These are phyloP conservation scores for Cryptocheilus praepositus DNA, from an alignment of 2,888 invertebrate genomes.

Conservation along the genomic window DNA sequence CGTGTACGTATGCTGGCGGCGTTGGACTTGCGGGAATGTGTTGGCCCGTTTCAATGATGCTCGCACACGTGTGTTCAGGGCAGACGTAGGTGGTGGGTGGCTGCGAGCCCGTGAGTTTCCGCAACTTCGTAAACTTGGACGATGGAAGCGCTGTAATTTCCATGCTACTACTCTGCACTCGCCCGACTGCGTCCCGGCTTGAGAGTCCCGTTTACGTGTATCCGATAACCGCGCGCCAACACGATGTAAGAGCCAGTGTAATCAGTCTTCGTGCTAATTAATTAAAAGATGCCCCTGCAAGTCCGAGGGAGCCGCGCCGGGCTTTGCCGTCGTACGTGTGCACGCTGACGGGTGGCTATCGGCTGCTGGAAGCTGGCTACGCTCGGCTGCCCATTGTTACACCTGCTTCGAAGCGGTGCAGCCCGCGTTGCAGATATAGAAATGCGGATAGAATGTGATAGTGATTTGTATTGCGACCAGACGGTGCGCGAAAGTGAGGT, in stretches of 20 bases:
- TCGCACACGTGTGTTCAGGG: constrained; percentile 9
- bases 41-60: constrained; percentile 19
- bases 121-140: constrained; percentile 39
- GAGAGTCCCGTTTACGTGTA: constrained; percentile 12
- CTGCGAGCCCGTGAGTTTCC: constrained; percentile 34
- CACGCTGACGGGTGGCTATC: no score
- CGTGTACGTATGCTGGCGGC: not conserved
- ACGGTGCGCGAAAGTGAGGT: no score
- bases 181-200: not conserved
- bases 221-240: constrained; percentile 8
- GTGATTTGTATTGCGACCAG: no score
- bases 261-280: constrained; percentile 65
- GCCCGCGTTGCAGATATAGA: no score
- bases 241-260: constrained; percentile 42
- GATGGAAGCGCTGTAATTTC: constrained; percentile 44
- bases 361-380: no score
- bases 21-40: not conserved
- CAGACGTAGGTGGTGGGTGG: constrained; percentile 31
- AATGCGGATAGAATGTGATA: no score
- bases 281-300: constrained; percentile 56
- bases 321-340: not conserved
- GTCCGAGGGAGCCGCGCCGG: not conserved
- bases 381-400: no score
- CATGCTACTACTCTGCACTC: constrained; percentile 10
- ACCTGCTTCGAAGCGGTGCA: no score